Conservation (phyloP, 2,888 invertebrate species). For the Encarsia formosa region DNA sequence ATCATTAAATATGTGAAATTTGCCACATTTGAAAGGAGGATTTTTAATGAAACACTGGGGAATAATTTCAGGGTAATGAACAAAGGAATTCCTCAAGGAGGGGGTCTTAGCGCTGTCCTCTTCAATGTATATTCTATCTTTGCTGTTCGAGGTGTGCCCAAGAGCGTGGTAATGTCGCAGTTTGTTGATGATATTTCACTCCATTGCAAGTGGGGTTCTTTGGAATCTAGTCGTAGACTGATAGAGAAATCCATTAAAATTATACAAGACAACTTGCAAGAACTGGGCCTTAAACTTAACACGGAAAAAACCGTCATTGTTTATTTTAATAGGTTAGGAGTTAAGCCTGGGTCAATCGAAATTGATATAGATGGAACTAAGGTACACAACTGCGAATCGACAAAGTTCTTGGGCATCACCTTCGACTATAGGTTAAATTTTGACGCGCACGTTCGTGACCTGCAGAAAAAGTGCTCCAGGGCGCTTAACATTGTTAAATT, state of each 20-base stretch:
- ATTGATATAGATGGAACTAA: neutral
- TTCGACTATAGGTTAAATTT: conserved; percentile 3
- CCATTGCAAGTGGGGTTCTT: neutral
- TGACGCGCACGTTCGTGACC: neutral
- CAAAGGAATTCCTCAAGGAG: conserved; percentile 1
- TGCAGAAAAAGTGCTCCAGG: neutral
- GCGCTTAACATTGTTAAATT: neutral
- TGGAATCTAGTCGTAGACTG: neutral
- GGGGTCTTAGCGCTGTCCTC: neutral
- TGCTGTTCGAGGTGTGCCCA: conserved; percentile 1
- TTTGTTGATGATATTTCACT: conserved; percentile 14
- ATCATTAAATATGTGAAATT: too few relatives aligned
- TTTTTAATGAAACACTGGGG: too few relatives aligned
- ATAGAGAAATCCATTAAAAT: neutral
- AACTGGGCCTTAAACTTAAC: neutral
- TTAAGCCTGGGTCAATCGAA: neutral
- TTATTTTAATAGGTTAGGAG: conserved; percentile 2
- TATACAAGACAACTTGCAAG: neutral
- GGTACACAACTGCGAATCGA: neutral
- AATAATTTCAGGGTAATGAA: neutral
- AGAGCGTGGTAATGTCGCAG: neutral
- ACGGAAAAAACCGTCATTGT: neutral
- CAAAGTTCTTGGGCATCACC: neutral
- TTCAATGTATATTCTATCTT: neutral
- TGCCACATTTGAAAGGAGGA: too few relatives aligned